A percentile compares a stretch with the other conserved stretches of the same genome.
These are phyloP conservation scores for Perca flavescens DNA, from an alignment of 2,113 vertebrate genomes.

Conservation along the genomic window DNA sequence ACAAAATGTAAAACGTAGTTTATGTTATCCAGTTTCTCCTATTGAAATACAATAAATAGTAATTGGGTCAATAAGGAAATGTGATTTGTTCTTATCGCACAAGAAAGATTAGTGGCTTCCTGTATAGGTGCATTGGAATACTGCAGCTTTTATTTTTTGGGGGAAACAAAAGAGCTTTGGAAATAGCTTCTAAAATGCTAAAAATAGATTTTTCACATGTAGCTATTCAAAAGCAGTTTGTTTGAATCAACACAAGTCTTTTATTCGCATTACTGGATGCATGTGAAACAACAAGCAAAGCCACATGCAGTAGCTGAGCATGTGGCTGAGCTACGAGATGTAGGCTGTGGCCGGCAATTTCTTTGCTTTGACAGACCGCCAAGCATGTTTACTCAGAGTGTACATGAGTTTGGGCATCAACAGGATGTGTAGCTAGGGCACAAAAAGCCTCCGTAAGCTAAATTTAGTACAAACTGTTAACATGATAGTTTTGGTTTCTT, in stretches of 20 bases:
- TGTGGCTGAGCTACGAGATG: constrained; percentile 6
- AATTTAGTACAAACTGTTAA: constrained; percentile 25
- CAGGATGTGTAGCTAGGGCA: constrained; percentile 55
- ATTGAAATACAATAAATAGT: neutral
- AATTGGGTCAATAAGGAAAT: neutral
- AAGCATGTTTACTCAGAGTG: constrained; percentile 42
- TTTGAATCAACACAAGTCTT: neutral
- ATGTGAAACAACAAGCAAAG: constrained; percentile 25
- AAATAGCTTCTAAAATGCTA: neutral
- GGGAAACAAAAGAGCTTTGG: neutral
- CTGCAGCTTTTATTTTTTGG: neutral
- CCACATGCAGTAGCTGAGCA: constrained; percentile 9
- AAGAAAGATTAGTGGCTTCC: neutral
- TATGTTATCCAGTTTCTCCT: neutral
- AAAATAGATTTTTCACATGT: neutral
- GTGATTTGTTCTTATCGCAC: neutral
- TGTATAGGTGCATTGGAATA: no score
- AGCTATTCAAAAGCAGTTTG: neutral
- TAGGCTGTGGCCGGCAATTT: constrained; percentile 49
- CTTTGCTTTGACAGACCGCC: constrained; percentile 35
- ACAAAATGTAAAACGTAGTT: neutral
- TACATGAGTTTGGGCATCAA: constrained; percentile 10
- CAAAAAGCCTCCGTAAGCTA: neutral
- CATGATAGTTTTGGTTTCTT: neutral
- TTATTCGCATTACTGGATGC: neutral